These are phyloP conservation scores for Rhopalosiphum nymphaeae DNA, from an alignment of 2,888 invertebrate species.

Conservation along the genomic window DNA sequence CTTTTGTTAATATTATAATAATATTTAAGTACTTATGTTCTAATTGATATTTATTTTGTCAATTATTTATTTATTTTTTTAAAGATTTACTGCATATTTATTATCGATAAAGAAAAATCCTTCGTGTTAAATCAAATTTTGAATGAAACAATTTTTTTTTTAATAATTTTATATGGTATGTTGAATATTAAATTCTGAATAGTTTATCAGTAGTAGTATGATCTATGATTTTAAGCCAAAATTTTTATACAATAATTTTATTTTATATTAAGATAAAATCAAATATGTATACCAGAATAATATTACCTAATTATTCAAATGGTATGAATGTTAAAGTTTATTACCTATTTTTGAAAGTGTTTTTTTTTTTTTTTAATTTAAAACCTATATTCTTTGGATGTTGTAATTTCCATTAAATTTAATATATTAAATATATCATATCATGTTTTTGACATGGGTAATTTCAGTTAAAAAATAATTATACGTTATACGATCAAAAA, in stretches of 20 bases:
- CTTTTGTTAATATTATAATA: background rate
- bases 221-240: background rate
- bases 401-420: background rate
- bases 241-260: conserved; percentile 12
- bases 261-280: conserved; percentile 11
- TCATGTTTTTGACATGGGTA: background rate
- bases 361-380: conserved; percentile 10
- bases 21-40: background rate
- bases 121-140: conserved; percentile 1
- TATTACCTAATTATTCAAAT: conserved; percentile 13
- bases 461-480: background rate
- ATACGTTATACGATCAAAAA: background rate
- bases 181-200: conserved; percentile 50
- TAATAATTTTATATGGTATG: conserved; percentile 32
- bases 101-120: background rate
- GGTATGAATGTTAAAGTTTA: background rate
- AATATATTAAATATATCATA: background rate
- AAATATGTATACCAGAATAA: background rate
- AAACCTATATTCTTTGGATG: background rate
- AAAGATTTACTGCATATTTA: conserved; percentile 9
- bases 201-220: conserved; percentile 30
- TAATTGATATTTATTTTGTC: conserved; percentile 21
- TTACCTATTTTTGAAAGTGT: background rate
- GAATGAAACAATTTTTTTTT: conserved; percentile 9
- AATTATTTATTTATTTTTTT: conserved; percentile 37